Evolutionary conservation across 2,888 invertebrate genomes (phyloP).

Genomic region (Petrolisthes cinctipes): DNA sequence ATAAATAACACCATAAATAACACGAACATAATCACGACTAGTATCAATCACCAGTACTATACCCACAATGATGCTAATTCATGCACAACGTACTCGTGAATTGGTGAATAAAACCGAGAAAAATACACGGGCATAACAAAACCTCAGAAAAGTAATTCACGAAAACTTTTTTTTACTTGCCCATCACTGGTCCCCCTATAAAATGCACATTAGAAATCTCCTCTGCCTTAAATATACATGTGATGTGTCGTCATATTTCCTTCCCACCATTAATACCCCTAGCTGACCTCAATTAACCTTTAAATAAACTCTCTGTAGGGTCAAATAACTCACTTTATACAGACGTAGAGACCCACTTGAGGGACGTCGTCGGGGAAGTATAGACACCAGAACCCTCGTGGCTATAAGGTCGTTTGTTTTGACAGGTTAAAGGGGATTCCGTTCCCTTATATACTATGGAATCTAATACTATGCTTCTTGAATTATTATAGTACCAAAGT

Average conservation of each 20-base stretch:
- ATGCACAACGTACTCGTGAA: too few relatives aligned
- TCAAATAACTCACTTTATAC: neutral
- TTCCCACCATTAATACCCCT: neutral
- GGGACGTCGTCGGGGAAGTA: neutral
- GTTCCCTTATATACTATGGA: too few relatives aligned
- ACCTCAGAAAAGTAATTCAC: neutral
- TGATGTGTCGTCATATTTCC: neutral
- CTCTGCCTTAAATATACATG: neutral
- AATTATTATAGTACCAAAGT: too few relatives aligned
- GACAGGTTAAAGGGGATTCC: neutral
- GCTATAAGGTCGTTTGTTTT: neutral
- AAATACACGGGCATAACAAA: too few relatives aligned
- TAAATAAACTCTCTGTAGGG: neutral
- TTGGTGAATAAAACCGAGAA: too few relatives aligned
- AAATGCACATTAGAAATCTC: neutral
- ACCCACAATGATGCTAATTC: too few relatives aligned
- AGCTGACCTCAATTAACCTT: neutral
- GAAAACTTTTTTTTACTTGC: neutral
- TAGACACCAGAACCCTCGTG: conserved; percentile 15
- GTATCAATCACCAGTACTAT: neutral
- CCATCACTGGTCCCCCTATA: neutral
- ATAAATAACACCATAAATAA: too few relatives aligned
- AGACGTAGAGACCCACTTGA: neutral
- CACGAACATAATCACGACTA: neutral
- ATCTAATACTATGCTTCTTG: too few relatives aligned